Conservation (phyloP, 2,113 vertebrate genomes). For the Meleagris gallopavo region DNA sequence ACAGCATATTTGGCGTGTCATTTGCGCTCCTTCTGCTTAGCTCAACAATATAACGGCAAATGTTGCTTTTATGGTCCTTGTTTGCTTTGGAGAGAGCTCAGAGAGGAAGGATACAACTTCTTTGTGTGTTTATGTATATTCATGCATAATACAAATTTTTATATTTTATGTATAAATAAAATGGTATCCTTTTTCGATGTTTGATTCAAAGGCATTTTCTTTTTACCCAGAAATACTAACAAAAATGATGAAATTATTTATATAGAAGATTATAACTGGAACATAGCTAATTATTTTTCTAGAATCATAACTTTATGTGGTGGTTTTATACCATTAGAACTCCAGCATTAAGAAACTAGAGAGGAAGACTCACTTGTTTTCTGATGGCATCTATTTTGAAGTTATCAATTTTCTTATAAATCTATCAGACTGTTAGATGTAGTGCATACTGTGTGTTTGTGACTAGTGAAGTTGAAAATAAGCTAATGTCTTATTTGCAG, state of each 20-base stretch:
- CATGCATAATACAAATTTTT: neutral
- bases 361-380: neutral
- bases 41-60: neutral
- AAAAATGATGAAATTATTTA: neutral
- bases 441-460: neutral
- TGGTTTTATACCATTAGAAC: neutral
- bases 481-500: neutral
- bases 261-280: neutral
- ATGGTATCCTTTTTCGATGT: neutral
- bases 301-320: neutral
- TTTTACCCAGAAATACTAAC: neutral
- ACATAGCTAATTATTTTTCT: neutral
- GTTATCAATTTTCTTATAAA: neutral
- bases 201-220: neutral
- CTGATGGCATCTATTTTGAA: neutral
- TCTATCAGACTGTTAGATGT: neutral
- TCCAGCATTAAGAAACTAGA: neutral
- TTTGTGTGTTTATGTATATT: neutral
- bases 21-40: neutral
- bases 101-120: neutral
- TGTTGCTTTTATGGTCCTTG: neutral
- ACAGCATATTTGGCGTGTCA: neutral
- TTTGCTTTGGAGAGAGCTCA: neutral
- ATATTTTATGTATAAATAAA: neutral
- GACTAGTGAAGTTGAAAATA: neutral